A percentile compares a stretch with the other conserved stretches of the same genome.
Evolutionary conservation across 2,797 vertebrate species (phyloP).

Genomic region (Micromesistius poutassou): DNA sequence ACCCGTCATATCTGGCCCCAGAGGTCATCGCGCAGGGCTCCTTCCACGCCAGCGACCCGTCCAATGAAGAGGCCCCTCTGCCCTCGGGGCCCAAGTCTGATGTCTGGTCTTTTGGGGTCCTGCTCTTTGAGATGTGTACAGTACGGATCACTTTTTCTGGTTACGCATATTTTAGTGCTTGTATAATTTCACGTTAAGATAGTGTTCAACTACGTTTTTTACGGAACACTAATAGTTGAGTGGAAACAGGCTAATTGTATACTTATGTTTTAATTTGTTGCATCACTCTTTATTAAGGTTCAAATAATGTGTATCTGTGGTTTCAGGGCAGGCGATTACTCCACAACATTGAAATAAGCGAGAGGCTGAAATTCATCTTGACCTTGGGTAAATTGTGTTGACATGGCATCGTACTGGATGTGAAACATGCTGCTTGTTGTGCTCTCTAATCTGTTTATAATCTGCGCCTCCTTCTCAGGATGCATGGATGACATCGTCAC

Average conservation of each 20-base stretch:
- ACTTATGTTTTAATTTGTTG: background rate
- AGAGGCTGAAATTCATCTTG: constrained; percentile 90
- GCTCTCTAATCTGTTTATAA: background rate
- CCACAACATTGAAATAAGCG: constrained; percentile 89
- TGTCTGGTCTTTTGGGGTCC: constrained; percentile 92
- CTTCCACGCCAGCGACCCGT: constrained; percentile 78
- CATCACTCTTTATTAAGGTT: background rate
- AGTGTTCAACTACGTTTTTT: background rate
- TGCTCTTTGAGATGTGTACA: constrained; percentile 92
- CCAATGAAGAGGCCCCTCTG: constrained; percentile 74
- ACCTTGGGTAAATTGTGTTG: constrained; percentile 80
- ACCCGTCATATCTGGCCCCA: constrained; percentile 93
- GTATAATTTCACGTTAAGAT: background rate
- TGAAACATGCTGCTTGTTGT: background rate
- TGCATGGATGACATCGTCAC: constrained; percentile 91
- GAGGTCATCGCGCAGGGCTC: constrained; percentile 93
- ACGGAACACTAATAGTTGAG: no score
- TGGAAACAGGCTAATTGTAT: no score
- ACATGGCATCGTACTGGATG: background rate
- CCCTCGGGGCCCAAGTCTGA: constrained; percentile 94
- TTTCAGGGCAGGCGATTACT: constrained; percentile 87
- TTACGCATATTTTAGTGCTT: background rate
- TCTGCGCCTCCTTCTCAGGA: constrained; percentile 65
- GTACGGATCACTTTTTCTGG: constrained; percentile 71
- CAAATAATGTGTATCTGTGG: constrained; percentile 13